Base-by-base conservation (phyloP, 2,888 invertebrate genomes). In the Mesoligia furuncula region DNA sequence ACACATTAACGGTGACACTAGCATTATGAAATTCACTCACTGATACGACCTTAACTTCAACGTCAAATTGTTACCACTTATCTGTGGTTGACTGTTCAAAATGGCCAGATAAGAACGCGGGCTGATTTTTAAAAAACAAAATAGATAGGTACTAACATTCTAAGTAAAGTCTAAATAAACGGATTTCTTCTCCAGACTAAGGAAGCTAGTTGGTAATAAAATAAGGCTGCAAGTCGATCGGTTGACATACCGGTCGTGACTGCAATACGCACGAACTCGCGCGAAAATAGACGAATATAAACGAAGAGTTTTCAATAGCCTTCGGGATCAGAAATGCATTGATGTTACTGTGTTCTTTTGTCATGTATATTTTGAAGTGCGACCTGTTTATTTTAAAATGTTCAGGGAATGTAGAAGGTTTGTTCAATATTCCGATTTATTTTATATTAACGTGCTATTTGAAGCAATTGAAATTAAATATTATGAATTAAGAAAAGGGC, bases 231-330 rank as follows among this genome's bases (percentile, higher is more conserved):
- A 67, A 78, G 75, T 71, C 82, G 64, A 82, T 82, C 75, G 67
- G 66, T 73, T 85, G 79, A 82, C 85, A 85, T 42, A 61, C 64
- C 75, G 36, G 13, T 39, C 84, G 84, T 85, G 84, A 84, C 84
- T 82, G 75, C 66, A 85, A 64, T 64, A 79, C 79, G 82, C 84
- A 84, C 85, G 84, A 75, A 11, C 48, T 75, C n/a, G 2, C 66
- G 42, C 79, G 85, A 84, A 84, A 84, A 85, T 79, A 75, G 70
- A 79, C 82, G 82, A 85, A 84, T 85, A 65, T 81, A 81, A 78
- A 85, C 74, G 85, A 82, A 71, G 54, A 73, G 20, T 79, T 85
- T 85, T 85, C 78, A 84, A 81, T 84, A 67, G 73, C 69, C 36
- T 81, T 67, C 62, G 59, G 62, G 69, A 68, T 75, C 73, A 64